Percentiles rank a stretch among this genome's conserved stretches.
phyloP scores from a whole-genome alignment of 2,797 vertebrate species.

The Bovichtus variegatus region DNA sequence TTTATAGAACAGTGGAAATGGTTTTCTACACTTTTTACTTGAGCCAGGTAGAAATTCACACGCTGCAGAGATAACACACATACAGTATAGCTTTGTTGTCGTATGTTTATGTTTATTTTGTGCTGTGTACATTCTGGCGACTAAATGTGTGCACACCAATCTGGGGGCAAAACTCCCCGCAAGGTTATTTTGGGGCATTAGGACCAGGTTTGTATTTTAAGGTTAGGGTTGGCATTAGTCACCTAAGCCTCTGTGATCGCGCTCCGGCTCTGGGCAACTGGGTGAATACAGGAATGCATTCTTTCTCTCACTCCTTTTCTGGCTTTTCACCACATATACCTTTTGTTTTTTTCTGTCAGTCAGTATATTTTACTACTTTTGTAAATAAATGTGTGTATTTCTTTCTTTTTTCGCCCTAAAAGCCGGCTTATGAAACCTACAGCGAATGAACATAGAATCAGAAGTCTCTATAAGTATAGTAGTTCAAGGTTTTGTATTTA shows the following conservation, averaged over 20 bases:
- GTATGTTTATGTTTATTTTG: constrained; percentile 23
- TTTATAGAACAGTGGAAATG: constrained; percentile 70
- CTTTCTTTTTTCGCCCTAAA: neutral
- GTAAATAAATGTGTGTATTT: neutral
- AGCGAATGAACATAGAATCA: neutral
- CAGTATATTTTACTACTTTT: neutral
- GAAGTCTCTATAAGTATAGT: neutral
- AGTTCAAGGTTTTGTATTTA: neutral
- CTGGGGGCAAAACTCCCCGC: neutral
- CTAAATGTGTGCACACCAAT: neutral
- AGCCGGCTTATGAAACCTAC: neutral
- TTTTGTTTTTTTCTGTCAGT: neutral
- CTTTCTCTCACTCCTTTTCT: too few species aligned
- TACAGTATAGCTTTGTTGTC: constrained; percentile 4
- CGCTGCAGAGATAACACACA: constrained; percentile 37
- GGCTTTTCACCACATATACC: neutral
- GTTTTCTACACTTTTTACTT: constrained; percentile 40
- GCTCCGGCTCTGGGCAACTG: too few species aligned
- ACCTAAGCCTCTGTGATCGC: neutral
- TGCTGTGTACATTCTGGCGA: neutral
- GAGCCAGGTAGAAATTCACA: constrained; percentile 34
- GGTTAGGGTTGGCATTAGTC: neutral
- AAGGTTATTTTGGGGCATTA: neutral
- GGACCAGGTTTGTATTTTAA: neutral
- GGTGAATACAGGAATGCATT: too few species aligned